These are phyloP conservation scores for Sardinella longiceps DNA, from an alignment of 2,797 vertebrate species.

Conservation along the genomic window DNA sequence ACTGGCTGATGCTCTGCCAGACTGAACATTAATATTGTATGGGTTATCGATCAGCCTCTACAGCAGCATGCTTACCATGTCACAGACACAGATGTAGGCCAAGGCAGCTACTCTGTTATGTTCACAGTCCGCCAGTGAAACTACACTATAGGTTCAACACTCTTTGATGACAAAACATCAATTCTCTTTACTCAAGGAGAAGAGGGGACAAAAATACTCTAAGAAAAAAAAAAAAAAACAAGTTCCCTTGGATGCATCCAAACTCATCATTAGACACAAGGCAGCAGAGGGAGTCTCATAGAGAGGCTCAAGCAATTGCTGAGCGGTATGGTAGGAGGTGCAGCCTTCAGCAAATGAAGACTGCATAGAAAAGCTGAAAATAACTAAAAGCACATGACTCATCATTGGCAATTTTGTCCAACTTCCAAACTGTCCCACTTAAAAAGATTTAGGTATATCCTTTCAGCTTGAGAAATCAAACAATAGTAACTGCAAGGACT, in stretches of 20 bases:
- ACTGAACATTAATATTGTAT: conserved; percentile 19
- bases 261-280: neutral
- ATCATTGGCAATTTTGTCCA: conserved; percentile 39
- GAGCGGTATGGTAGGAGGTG: neutral
- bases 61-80: neutral
- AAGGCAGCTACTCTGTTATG: neutral
- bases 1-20: neutral
- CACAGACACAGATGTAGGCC: neutral
- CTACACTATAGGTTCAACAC: neutral
- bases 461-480: neutral
- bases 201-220: neutral
- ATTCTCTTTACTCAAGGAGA: neutral
- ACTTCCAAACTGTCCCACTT: conserved; percentile 37
- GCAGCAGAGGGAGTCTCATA: neutral
- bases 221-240: neutral
- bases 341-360: conserved; percentile 40
- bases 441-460: neutral
- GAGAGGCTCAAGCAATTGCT: neutral
- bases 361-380: neutral
- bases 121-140: neutral
- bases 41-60: neutral
- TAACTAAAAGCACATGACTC: conserved; percentile 41
- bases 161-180: neutral
- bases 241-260: neutral
- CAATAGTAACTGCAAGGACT: neutral